Evolutionary conservation across 2,888 invertebrate genomes (phyloP).

Genomic region (Apodemia mormo): DNA sequence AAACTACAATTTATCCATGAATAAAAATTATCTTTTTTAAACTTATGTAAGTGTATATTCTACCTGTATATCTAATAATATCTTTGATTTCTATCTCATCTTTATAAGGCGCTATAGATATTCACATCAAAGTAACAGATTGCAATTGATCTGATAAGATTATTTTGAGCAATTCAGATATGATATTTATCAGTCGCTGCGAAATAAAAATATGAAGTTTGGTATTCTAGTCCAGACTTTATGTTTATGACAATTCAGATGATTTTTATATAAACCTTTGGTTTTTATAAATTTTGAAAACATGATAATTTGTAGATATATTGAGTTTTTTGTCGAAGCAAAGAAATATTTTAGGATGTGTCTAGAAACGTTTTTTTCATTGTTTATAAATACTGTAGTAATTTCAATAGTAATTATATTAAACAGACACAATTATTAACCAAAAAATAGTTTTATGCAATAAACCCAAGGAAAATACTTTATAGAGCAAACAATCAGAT

Average conservation of each 20-base stretch:
- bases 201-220: neutral
- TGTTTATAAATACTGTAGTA: no score
- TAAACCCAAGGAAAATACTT: no score
- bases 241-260: neutral
- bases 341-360: neutral
- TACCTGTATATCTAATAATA: neutral
- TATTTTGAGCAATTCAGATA: conserved; percentile 23
- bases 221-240: neutral
- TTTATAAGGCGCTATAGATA: conserved; percentile 36
- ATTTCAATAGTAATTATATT: no score
- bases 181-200: conserved; percentile 2
- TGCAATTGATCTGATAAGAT: conserved; percentile 31
- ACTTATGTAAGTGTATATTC: neutral
- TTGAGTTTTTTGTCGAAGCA: neutral
- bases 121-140: conserved; percentile 38
- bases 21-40: neutral
- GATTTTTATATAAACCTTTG: neutral
- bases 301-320: neutral
- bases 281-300: neutral
- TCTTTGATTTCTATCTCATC: conserved; percentile 30
- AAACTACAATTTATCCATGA: neutral
- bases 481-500: no score
- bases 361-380: neutral
- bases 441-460: no score
- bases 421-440: no score